phyloP scores from a whole-genome alignment of 2,113 vertebrate species.

The Trematomus loennbergii region DNA sequence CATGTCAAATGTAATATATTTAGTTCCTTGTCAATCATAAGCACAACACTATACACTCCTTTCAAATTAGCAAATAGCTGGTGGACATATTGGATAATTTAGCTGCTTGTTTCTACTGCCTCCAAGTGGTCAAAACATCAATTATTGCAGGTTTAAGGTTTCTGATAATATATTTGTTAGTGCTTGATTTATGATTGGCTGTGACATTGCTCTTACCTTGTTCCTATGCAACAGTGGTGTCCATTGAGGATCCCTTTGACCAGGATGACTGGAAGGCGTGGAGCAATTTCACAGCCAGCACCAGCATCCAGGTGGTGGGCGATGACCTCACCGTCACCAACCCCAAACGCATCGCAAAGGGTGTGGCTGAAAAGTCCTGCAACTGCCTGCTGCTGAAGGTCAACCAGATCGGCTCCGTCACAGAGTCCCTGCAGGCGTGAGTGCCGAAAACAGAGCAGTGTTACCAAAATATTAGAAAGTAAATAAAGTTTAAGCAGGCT shows the following conservation, averaged over 20 bases:
- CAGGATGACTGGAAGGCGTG: constrained; percentile 98
- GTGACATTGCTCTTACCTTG: background rate
- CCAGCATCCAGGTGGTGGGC: constrained; percentile 94
- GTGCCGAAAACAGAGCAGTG: constrained; percentile 61
- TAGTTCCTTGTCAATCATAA: background rate
- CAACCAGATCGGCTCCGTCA: constrained; percentile 98
- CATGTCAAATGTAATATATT: background rate
- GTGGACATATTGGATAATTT: background rate
- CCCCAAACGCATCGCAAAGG: constrained; percentile 95
- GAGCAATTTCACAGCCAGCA: constrained; percentile 91
- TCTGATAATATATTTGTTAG: background rate
- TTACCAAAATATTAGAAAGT: background rate
- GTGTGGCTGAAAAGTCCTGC: constrained; percentile 90
- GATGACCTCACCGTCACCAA: constrained; percentile 98
- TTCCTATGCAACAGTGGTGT: constrained; percentile 87
- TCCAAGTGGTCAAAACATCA: constrained; percentile 28
- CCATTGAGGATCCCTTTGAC: constrained; percentile 98
- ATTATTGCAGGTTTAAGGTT: background rate
- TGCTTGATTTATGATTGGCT: background rate
- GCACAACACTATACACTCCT: background rate
- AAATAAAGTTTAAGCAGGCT: background rate
- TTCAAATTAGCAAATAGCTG: background rate
- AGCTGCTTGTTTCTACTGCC: constrained; percentile 19
- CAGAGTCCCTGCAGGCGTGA: constrained; percentile 97
- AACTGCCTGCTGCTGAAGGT: constrained; percentile 99